Evolutionary conservation across 2,888 invertebrate species (phyloP).

Genomic region (Dryobotodes eremita): DNA sequence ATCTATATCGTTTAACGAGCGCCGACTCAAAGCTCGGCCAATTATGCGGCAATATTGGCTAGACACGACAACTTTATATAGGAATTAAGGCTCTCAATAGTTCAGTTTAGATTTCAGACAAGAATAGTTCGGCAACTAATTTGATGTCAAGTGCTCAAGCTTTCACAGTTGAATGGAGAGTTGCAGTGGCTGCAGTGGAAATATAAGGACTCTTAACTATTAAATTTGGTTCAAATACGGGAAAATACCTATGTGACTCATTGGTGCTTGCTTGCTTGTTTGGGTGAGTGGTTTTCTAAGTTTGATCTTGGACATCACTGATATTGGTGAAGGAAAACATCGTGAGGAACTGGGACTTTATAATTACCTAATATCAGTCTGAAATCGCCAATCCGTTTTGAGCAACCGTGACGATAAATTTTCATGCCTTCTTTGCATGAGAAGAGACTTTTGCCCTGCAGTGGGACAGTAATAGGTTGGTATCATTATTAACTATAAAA

Average conservation of each 20-base stretch:
- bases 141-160: slow-evolving; percentile 23
- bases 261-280: too few species aligned
- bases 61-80: slow-evolving; percentile 50
- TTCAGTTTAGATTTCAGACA: slow-evolving; percentile 38
- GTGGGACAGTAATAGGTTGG: neutral
- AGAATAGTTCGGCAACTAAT: slow-evolving; percentile 42
- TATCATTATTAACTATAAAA: neutral
- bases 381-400: neutral
- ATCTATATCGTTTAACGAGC: slow-evolving; percentile 41
- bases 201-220: neutral
- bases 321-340: neutral
- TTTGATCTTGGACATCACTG: neutral
- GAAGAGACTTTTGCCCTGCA: neutral
- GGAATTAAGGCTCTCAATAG: slow-evolving; percentile 32
- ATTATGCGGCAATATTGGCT: slow-evolving; percentile 57
- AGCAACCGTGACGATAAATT: neutral
- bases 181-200: slow-evolving; percentile 13
- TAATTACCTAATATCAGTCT: too few species aligned
- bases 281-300: neutral
- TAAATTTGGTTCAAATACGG: neutral
- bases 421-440: neutral
- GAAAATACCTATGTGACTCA: too few species aligned
- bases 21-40: slow-evolving; percentile 40
- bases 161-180: slow-evolving; percentile 13
- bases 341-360: neutral